These are phyloP conservation scores for Butorides virescens DNA, from an alignment of 2,113 vertebrate species.

Conservation along the genomic window DNA sequence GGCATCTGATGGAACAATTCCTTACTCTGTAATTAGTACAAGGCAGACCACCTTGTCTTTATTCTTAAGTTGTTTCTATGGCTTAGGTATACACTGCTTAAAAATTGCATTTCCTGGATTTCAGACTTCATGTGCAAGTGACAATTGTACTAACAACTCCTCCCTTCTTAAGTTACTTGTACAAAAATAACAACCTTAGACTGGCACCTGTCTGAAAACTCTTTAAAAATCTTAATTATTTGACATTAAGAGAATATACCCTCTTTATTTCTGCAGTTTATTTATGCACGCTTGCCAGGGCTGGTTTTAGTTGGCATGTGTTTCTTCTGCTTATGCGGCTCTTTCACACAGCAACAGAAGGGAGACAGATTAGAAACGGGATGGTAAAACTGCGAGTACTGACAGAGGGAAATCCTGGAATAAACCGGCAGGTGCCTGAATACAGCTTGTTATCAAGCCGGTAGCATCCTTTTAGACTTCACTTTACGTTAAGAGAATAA, in stretches of 20 bases:
- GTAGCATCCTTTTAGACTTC: not conserved
- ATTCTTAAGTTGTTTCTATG: not conserved
- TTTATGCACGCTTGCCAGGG: not conserved
- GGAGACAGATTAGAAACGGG: not conserved
- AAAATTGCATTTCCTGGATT: not conserved
- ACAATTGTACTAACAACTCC: not conserved
- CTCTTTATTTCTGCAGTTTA: not conserved
- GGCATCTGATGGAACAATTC: not conserved
- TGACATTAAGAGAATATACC: not conserved
- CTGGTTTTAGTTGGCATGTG: not conserved
- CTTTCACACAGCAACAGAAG: slow-evolving; percentile 25
- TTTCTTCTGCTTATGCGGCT: not conserved
- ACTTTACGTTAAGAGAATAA: not conserved
- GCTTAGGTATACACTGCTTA: not conserved
- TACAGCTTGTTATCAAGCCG: not conserved
- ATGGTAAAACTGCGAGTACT: not conserved
- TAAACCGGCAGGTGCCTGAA: not conserved
- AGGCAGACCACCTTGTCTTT: not conserved
- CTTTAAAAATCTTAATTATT: not conserved
- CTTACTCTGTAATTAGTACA: not conserved
- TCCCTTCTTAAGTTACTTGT: not conserved
- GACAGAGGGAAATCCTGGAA: not conserved
- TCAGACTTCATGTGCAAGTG: not conserved
- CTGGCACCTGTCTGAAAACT: not conserved
- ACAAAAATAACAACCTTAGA: not conserved